Evolutionary conservation across 2,888 invertebrate species (phyloP), one percentile per base, ranked within the genome.

Genomic region (Limnephilus lunatus): DNA sequence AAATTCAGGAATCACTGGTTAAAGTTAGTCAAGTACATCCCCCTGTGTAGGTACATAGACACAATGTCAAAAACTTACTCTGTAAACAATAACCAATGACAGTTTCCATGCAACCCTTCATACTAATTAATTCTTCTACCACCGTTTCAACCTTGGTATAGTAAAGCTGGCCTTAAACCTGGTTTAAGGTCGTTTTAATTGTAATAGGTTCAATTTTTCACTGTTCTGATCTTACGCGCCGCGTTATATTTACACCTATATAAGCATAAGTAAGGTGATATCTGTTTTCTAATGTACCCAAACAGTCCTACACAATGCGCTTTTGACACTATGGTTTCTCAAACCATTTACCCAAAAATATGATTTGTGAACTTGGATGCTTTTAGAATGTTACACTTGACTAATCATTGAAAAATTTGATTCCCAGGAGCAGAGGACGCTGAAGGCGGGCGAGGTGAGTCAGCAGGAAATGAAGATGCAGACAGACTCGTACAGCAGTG

Each of bases 381-480:
- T 25, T 68, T 68, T 68, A 15, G 5, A 53, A 53, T 53, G 5
- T 53, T 53, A 68, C 25, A n/a, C 19, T 68, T 68, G n/a, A 68
- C 68, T 68, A 7, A 68, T 68, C 25, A 68, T 68, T 68, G 19
- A 9, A 4, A 68, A 25, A 2, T 68, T 68, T 68, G 68, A 25
- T 68, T 68, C 25, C 94, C 96, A 98, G 98, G 98, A 98, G 95
- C 98, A 98, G 94, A 97, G 98, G 94, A 98, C 98, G 90, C 95
- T 99, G 94, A 98, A 98, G 95, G 97, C 98, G 91, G 98, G 98
- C 91, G 98, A 98, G 95, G 96, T 98, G 91, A 97, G 98, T 91
- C 98, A 98, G 94, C 98, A 98, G 95, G 97, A 98, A 92, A 98
- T 98, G 96, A 98, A 98, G 95, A 96, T 99, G 91, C 98, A 98